Base-by-base conservation (phyloP, 1,140 invertebrate species). In the Hypothenemus hampei region DNA sequence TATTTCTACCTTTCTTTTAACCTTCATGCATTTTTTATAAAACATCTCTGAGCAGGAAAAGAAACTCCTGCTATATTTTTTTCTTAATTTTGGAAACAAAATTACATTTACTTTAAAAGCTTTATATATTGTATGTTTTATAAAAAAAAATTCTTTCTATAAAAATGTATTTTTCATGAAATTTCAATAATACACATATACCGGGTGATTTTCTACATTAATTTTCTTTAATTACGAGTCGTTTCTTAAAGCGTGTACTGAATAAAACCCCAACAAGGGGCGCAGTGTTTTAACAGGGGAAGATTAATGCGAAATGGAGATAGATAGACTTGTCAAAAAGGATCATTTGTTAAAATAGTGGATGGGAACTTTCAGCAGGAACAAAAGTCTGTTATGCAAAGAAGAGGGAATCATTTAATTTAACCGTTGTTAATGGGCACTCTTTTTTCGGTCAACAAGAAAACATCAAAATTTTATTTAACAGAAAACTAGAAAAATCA, bases 371-470 rank as follows among this genome's bases (percentile, higher is more conserved):
- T 51, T 41, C 48, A 21, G 16, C 36, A 35, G 2, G 22, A 31
- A 51, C 22, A 51, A 51, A 51, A 51, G 22, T 51, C 31, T 40
- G 36, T 51, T 51, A 40, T 51, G 48, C 46, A 49, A 39, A 49
- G 46, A 51, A 51, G n/a, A n/a, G n/a, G n/a, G n/a, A 49, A 37
- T 49, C 46, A 36, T 49, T 49, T 49, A 49, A 49, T 49, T 49
- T 19, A 23, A 16, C 37, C 23, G 23, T 35, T 39, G 21, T 49
- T 37, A 49, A 37, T 31, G 46, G 37, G 46, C n/a, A n/a, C n/a
- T n/a, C n/a, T n/a, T 49, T 22, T 49, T 20, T n/a, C 22, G 16
- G 7, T 35, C 3, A 10, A 13, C 20, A 7, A 48, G 24, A 48
- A 35, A 23, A 33, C 35, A 36, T 18, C 31, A 13, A n/a, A n/a